These are phyloP conservation scores for Caenorhabditis drosophilae DNA, from an alignment of 2,888 invertebrate genomes.

Conservation along the genomic window DNA sequence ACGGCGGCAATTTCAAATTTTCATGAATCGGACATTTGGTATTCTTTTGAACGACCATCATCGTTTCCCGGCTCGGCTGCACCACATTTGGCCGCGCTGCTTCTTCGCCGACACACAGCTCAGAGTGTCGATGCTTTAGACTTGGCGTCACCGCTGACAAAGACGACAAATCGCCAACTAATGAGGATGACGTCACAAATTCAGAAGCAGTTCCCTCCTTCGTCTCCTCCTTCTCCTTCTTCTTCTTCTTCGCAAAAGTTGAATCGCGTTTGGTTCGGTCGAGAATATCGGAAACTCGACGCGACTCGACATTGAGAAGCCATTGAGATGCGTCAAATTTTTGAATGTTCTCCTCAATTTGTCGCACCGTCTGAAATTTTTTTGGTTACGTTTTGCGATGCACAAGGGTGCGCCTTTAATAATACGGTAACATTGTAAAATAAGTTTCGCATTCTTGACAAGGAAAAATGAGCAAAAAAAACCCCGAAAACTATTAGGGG, in stretches of 20 bases:
- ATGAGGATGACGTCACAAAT: not conserved
- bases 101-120: not conserved
- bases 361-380: constrained; percentile 11
- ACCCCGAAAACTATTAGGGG: too few species aligned
- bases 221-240: not conserved
- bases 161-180: not conserved
- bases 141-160: not conserved
- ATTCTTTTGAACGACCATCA: not conserved
- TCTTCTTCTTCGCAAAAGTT: not conserved
- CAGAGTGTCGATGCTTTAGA: not conserved
- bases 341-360: constrained; percentile 18
- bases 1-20: constrained; percentile 1
- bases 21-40: constrained; percentile 19
- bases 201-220: not conserved
- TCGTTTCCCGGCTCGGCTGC: not conserved
- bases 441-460: too few species aligned
- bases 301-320: constrained; percentile 32
- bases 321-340: constrained; percentile 30
- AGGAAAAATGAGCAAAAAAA: too few species aligned
- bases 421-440: too few species aligned
- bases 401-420: too few species aligned
- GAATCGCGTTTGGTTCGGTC: constrained; percentile 28
- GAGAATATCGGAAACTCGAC: constrained; percentile 30
- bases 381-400: too few species aligned
- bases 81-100: not conserved